Conservation (phyloP, 2,113 vertebrate species). For the Leucopsar rothschildi region DNA sequence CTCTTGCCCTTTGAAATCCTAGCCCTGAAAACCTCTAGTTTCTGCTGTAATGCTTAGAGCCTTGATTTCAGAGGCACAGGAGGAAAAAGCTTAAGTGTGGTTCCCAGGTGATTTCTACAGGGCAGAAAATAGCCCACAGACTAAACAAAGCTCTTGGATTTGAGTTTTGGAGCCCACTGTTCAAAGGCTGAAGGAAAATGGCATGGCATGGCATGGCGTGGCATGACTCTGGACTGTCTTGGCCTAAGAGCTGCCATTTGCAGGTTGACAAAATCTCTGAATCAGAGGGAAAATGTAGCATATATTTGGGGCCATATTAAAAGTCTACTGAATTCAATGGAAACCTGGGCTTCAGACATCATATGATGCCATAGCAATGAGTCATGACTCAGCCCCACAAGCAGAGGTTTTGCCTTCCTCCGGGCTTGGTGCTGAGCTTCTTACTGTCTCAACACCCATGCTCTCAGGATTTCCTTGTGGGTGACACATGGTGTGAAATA, state of each 20-base stretch:
- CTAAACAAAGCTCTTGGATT: not conserved
- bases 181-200: not conserved
- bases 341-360: not conserved
- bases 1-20: not conserved
- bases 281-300: not conserved
- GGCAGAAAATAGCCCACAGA: not conserved
- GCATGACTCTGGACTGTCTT: not conserved
- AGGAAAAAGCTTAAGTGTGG: not conserved
- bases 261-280: not conserved
- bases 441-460: not conserved
- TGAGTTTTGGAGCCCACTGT: not conserved
- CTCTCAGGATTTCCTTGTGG: not conserved
- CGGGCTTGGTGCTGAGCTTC: not conserved
- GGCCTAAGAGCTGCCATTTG: not conserved
- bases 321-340: not conserved
- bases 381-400: not conserved
- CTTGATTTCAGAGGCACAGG: not conserved
- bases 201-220: fast-evolving
- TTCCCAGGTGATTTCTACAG: not conserved
- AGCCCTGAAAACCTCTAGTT: not conserved
- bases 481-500: not conserved
- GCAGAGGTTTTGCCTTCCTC: not conserved
- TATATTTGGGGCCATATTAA: not conserved
- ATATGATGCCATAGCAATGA: fast-evolving
- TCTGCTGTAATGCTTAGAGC: not conserved